Percentiles rank a stretch among this genome's conserved stretches.
phyloP scores from a whole-genome alignment of 2,888 invertebrate genomes.

The Podotricha telesiphe region DNA sequence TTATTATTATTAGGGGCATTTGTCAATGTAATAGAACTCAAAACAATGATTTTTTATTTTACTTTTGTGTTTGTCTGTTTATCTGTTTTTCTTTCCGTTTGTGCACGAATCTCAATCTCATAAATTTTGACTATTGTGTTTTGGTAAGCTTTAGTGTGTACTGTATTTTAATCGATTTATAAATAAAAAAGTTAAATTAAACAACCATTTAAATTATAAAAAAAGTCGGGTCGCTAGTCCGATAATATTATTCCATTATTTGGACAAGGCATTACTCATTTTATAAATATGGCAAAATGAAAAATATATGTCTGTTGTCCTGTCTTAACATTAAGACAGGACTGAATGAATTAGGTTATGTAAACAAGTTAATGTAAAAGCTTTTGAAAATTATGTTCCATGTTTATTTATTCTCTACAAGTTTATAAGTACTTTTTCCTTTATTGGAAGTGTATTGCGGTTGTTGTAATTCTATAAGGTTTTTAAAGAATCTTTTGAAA shows the following conservation, averaged over 20 bases:
- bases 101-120: too few species aligned
- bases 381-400: background rate
- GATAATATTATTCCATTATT: constrained; percentile 66
- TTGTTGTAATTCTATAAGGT: background rate
- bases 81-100: too few species aligned
- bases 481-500: background rate
- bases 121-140: too few species aligned
- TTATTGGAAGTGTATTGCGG: background rate
- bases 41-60: too few species aligned
- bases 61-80: too few species aligned
- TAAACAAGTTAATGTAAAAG: constrained; percentile 19
- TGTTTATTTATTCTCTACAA: background rate
- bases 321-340: constrained; percentile 14
- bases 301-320: constrained; percentile 30
- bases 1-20: too few species aligned
- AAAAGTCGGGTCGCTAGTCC: constrained; percentile 44
- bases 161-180: too few species aligned
- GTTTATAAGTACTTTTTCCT: background rate
- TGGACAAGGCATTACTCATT: constrained; percentile 48
- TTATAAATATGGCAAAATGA: constrained; percentile 18
- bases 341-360: constrained; percentile 11
- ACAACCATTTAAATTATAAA: too few species aligned
- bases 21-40: too few species aligned
- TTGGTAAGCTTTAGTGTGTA: too few species aligned
- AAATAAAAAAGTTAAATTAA: too few species aligned